Evolutionary conservation across 1,140 invertebrate species (phyloP), one percentile per base, ranked within the genome.

Genomic region (Phenacoccus solenopsis): DNA sequence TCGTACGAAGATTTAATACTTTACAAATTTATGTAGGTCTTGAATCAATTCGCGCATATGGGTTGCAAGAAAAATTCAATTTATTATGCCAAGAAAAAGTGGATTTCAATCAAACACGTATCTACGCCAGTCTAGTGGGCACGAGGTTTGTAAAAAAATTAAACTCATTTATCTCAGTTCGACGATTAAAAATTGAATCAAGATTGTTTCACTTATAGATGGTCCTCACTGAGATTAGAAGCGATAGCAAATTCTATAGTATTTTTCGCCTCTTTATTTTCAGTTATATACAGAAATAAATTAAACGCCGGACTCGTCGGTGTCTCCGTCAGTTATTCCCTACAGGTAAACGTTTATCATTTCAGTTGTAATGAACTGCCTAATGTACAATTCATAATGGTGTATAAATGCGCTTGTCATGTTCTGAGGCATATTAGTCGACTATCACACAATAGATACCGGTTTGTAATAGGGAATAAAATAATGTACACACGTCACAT

Each of bases 201-300:
- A n/a, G n/a, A n/a, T n/a, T n/a, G n/a, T n/a, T n/a, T n/a, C n/a
- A n/a, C n/a, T 69, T 20, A 21, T 28, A 83, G 94, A 77, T 98
- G 95, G 95, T 80, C 97, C 25, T 89, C 92, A 0, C 84, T 98
- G 3, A 82, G 94, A 28, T 81, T 98, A 69, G 95, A 98, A 79
- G 91, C 94, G 84, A 87, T 95, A 68, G 93, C 93, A 70, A 96
- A 96, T 80, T 79, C 91, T 32, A 91, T 98, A 72, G 93, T 98
- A 71, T 86, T 98, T 74, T 92, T 91, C 76, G 85, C 94, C 67
- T 88, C 92, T 0, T 75, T 96, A 22, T 94, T 98, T 78, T 88
- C 91, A 70, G 94, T 98, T 1, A 76, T 93, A 28, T 84, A 81
- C 28, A 84, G 87, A 70, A 84, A 90, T 71, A 83, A 77, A 69